Evolutionary conservation across 2,797 vertebrate species (phyloP), one percentile per base, ranked within the genome.

Genomic region (Mastacembelus armatus): DNA sequence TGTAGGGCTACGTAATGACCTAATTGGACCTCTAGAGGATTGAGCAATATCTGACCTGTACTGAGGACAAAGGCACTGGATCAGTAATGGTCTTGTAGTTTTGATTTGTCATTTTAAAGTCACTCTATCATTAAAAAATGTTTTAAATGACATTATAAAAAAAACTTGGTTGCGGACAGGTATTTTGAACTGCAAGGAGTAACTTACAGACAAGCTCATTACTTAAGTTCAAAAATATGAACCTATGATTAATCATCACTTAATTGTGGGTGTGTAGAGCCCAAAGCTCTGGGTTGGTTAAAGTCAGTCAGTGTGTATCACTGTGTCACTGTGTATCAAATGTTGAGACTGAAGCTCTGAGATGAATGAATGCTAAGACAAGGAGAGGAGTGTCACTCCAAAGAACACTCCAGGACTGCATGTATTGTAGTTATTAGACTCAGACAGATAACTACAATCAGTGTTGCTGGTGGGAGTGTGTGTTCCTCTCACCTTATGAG

Each of bases 181-280:
- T 42, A 35, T 81, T 88, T 84, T 69, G 21, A 50, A 67, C 61
- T 39, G 81, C 62, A 43, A 77, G 48, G 67, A 61, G 67, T 29
- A 57, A n/a, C n/a, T n/a, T n/a, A 40, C 64, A 68, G 75, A 85
- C 73, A 66, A 71, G 73, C 77, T 55, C 66, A 7, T 84, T 77
- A 82, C 87, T 88, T 86, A 85, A 77, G 85, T 86, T 78, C 85
- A 88, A 88, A 90, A 89, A 88, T 88, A 88, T 78, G 82, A 86
- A 80, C 43, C 15, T 10, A 42, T 86, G 89, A 90, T 86, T 87
- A 90, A 90, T 87, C 87, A 78, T 66, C 81, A 74, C 84, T 84
- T 85, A 80, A 85, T 52, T 71, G 74, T 80, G 82, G 85, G 72
- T 19, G 60, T 11, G 9, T 59, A n/a, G 59, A 62, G 69, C 57